Conservation (phyloP, 1,140 invertebrate genomes). For the Varroa destructor region DNA sequence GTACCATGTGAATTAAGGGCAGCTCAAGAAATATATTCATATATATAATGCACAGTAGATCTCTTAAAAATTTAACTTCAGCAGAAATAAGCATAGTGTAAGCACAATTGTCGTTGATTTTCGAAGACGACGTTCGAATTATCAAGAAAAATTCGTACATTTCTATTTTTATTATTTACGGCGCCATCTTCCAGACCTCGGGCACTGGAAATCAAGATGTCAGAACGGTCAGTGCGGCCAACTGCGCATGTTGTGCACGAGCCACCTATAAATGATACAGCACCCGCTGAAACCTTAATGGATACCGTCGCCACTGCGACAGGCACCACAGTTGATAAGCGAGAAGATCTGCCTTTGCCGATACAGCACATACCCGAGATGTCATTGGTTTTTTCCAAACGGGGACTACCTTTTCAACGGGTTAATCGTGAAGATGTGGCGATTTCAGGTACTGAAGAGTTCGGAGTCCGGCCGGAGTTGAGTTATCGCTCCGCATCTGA, state of each 20-base stretch:
- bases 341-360: background rate
- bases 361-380: background rate
- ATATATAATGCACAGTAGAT: no score
- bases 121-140: no score
- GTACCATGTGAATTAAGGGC: no score
- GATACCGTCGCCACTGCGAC: background rate
- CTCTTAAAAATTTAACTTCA: no score
- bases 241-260: no score
- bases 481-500: no score
- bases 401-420: background rate
- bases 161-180: no score
- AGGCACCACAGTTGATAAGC: background rate
- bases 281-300: background rate
- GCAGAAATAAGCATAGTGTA: no score
- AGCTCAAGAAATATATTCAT: no score
- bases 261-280: background rate
- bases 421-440: background rate
- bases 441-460: background rate
- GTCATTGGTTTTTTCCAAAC: background rate
- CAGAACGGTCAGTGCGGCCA: background rate
- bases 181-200: conserved; percentile 1
- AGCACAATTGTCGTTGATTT: no score
- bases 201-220: background rate
- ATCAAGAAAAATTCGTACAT: no score
- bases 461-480: background rate